These are phyloP conservation scores for Amniataba percoides DNA, from an alignment of 2,797 vertebrate species.

Conservation along the genomic window DNA sequence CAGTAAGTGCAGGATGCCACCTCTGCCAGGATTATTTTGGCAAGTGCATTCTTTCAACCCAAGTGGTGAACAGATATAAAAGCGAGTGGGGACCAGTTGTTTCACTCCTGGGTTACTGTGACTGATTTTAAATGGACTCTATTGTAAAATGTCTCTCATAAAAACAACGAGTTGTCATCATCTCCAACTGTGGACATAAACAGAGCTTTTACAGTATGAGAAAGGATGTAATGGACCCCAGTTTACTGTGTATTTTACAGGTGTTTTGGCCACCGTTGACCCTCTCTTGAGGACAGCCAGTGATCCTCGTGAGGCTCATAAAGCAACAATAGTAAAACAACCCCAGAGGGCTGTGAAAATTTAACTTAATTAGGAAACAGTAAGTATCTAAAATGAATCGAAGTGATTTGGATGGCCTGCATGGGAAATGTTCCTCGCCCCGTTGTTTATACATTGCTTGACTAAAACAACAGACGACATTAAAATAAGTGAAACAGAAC, in stretches of 20 bases:
- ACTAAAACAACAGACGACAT: conserved; percentile 13
- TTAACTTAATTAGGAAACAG: conserved; percentile 47
- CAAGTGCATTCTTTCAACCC: background rate
- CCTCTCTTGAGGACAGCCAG: conserved; percentile 25
- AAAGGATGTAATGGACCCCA: conserved; percentile 15
- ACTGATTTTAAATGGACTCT: conserved; percentile 17
- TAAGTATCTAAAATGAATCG: background rate
- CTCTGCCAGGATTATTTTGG: background rate
- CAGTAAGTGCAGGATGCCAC: background rate
- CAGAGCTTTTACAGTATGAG: conserved; percentile 12
- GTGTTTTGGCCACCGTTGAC: conserved; percentile 30
- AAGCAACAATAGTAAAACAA: conserved; percentile 41
- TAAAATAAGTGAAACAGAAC: conserved; percentile 16
- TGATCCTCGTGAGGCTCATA: conserved; percentile 43
- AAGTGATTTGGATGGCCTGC: conserved; percentile 12
- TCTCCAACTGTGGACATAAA: conserved; percentile 21
- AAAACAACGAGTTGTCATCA: conserved; percentile 23
- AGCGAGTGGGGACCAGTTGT: background rate
- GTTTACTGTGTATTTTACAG: conserved; percentile 58
- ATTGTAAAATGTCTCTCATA: conserved; percentile 31
- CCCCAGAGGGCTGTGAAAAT: conserved; percentile 34
- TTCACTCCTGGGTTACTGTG: background rate
- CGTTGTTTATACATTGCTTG: background rate
- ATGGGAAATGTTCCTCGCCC: conserved; percentile 9
- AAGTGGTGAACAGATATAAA: conserved; percentile 11